Base-by-base conservation (phyloP, 2,113 vertebrate genomes). In the Crotalus viridis region DNA sequence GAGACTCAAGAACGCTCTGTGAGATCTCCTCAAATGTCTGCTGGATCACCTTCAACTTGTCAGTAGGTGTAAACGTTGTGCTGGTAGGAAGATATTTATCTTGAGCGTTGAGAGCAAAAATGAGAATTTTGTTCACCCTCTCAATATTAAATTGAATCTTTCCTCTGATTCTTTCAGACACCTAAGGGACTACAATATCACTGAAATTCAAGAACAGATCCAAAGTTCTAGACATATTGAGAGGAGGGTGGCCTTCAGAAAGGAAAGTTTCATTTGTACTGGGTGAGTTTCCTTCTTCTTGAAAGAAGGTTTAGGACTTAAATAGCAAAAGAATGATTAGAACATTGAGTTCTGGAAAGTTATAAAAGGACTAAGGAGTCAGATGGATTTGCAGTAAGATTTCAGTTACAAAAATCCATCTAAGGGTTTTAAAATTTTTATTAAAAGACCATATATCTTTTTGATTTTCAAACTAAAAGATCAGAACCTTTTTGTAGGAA, bases 1-100 rank as follows among this genome's bases (percentile, higher is more conserved):
- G 98, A 56, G 98, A 98, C 0, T 98, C 97, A 91, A 99, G 98
- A 0, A 99, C 99, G 51, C 98, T 98, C 97, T 99, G 98, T 0
- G 99, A 99, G 95, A 99, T 99, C 96, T 99, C 99, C 96, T 99
- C 99, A 69, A 99, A 99, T 90, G 99, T 99, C 95, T 99, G 98
- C 96, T 99, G 99, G 97, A 99, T 99, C 93, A 99, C 98, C 95
- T 99, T 99, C 93, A 99, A 97, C 96, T 99, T 99, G 97, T 99
- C 99, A 12, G 99, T 98, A 33, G 99, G 99, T 0, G 99, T 99
- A 96, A 99, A 99, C 0, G 99, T 99, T 6, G 99, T 99, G 97
- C 99, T 99, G 96, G 91, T 93, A 19, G 96, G 91, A 87, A 94
- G 39, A 93, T 93, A 26, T 39, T 51, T 89, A 33, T 9, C n/a